phyloP scores from a whole-genome alignment of 2,113 vertebrate species.

The Dicrurus megarhynchus region DNA sequence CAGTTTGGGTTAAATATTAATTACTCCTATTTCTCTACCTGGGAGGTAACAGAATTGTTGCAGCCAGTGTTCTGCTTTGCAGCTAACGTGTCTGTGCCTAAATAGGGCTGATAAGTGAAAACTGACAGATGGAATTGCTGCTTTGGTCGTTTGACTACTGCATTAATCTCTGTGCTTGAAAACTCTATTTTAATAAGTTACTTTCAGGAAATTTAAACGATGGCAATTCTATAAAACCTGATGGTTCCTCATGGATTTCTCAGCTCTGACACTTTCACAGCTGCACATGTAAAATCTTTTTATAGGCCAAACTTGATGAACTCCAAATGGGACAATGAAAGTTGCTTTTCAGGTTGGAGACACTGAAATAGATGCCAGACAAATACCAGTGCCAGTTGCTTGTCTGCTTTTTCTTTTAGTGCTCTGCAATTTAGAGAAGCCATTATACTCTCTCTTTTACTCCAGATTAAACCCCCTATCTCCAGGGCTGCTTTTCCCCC shows the following conservation, averaged over 20 bases:
- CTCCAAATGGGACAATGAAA: not conserved
- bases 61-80: not conserved
- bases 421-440: slow-evolving; percentile 8
- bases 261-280: not conserved
- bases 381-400: not conserved
- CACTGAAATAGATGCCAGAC: slow-evolving; percentile 14
- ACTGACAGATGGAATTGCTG: not conserved
- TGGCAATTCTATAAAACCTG: not conserved
- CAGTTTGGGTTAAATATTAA: not conserved
- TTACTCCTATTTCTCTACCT: not conserved
- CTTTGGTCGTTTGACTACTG: not conserved
- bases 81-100: not conserved
- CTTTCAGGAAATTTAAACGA: not conserved
- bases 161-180: not conserved
- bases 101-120: not conserved
- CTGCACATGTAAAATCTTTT: not conserved
- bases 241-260: not conserved
- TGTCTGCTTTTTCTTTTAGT: not conserved
- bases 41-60: not conserved
- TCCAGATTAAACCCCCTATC: slow-evolving; percentile 25
- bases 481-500: slow-evolving; percentile 3
- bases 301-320: not conserved
- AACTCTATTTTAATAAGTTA: not conserved
- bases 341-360: slow-evolving; percentile 22
- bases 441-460: not conserved